Percentiles rank a stretch among this genome's conserved stretches.
Evolutionary conservation across 2,888 invertebrate species (phyloP).

Genomic region (Sarcophaga carnaria): DNA sequence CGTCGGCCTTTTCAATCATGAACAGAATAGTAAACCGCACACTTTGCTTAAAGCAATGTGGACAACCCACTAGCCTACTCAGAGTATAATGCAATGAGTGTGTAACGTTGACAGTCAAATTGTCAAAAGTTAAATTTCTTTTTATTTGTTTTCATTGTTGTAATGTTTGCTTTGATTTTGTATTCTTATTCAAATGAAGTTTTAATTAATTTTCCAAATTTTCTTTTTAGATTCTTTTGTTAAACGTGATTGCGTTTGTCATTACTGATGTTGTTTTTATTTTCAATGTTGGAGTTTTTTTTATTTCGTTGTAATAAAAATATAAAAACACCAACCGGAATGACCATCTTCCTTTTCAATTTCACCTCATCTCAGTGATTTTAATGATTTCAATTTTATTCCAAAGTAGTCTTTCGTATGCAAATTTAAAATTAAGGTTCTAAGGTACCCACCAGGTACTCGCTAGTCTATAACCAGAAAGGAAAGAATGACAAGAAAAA

Average conservation of each 20-base stretch:
- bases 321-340: slow-evolving; percentile 41
- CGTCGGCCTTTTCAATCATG: slow-evolving; percentile 25
- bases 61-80: slow-evolving; percentile 36
- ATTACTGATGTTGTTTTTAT: slow-evolving; percentile 26
- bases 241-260: slow-evolving; percentile 50
- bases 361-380: slow-evolving; percentile 42
- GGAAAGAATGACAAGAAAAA: too few species aligned
- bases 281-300: slow-evolving; percentile 30
- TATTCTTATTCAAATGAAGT: slow-evolving; percentile 65
- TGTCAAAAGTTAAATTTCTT: slow-evolving; percentile 66
- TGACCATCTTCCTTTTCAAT: not conserved
- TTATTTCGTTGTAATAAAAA: not conserved
- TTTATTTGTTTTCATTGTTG: slow-evolving; percentile 32
- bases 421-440: slow-evolving; percentile 29
- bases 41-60: not conserved
- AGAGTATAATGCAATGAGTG: not conserved
- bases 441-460: too few species aligned
- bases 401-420: slow-evolving; percentile 63
- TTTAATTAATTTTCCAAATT: slow-evolving; percentile 67
- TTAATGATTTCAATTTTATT: slow-evolving; percentile 63
- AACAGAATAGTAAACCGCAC: too few species aligned
- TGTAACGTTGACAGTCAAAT: slow-evolving; percentile 63
- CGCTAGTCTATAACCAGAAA: not conserved
- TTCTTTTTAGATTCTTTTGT: slow-evolving; percentile 40
- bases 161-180: slow-evolving; percentile 1